Percentiles rank a stretch among this genome's conserved stretches.
Evolutionary conservation across 2,113 vertebrate genomes (phyloP).

Genomic region (Opisthocomus hoazin): DNA sequence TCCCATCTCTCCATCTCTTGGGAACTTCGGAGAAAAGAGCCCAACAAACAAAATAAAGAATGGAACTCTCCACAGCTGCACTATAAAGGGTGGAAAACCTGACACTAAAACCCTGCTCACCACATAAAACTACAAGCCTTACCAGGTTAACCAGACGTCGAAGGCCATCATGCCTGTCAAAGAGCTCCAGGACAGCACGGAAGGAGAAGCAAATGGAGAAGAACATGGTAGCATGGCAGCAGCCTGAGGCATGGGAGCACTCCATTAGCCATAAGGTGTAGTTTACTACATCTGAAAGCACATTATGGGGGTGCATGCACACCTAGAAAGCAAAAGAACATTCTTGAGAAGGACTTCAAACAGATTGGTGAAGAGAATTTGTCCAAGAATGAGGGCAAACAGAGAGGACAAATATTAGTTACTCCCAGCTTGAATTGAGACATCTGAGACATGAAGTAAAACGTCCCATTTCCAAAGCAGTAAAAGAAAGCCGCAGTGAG

Average conservation of each 20-base stretch:
- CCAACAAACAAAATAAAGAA: background rate
- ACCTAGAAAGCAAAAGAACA: conserved; percentile 77
- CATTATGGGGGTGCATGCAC: conserved; percentile 92
- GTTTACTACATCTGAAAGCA: conserved; percentile 92
- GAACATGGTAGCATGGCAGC: conserved; percentile 99
- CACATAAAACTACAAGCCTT: background rate
- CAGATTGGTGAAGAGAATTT: background rate
- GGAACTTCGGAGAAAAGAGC: background rate
- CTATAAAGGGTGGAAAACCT: background rate
- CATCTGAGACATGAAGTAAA: background rate
- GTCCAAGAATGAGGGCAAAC: background rate
- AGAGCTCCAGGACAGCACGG: conserved; percentile 94
- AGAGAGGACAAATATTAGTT: background rate
- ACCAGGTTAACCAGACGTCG: conserved; percentile 95
- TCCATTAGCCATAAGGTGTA: conserved; percentile 98
- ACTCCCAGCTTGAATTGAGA: background rate
- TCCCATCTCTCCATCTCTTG: background rate
- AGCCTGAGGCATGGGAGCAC: conserved; percentile 96
- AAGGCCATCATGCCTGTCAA: conserved; percentile 95
- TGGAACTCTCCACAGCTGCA: background rate
- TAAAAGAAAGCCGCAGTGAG: background rate
- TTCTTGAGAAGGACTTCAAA: background rate
- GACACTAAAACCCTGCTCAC: background rate
- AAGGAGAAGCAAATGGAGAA: conserved; percentile 99
- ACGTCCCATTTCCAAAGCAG: background rate